Evolutionary conservation across 1,140 invertebrate genomes (phyloP).

Genomic region (Drosophila aff.): DNA sequence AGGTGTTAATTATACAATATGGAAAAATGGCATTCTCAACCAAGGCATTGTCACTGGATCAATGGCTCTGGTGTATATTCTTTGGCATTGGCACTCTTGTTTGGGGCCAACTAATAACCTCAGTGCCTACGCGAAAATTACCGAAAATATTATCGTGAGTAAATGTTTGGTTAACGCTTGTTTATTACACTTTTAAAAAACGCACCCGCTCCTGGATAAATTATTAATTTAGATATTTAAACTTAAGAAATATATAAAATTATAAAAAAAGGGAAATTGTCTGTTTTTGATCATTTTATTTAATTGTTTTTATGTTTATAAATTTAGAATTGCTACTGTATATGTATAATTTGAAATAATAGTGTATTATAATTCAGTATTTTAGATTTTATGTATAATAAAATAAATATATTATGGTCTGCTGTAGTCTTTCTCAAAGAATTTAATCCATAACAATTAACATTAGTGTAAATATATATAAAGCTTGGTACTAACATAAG

Average conservation of each 20-base stretch:
- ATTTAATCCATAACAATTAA: neutral
- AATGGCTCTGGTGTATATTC: constrained; percentile 99
- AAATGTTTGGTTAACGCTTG: constrained; percentile 51
- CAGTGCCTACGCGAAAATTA: constrained; percentile 97
- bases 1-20: constrained; percentile 98
- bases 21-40: constrained; percentile 99
- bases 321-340: constrained; percentile 1
- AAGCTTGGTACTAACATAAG: too few species aligned
- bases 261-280: neutral
- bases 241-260: neutral
- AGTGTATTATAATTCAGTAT: constrained; percentile 34
- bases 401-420: constrained; percentile 10
- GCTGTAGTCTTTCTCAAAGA: neutral
- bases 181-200: constrained; percentile 17
- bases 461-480: neutral
- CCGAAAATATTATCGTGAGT: constrained; percentile 97
- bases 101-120: constrained; percentile 99
- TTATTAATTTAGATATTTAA: constrained; percentile 1
- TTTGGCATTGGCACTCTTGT: constrained; percentile 97
- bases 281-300: neutral
- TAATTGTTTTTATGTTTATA: neutral
- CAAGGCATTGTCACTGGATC: constrained; percentile 94
- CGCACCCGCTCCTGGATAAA: constrained; percentile 8
- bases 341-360: constrained; percentile 5
- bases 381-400: constrained; percentile 14